phyloP scores from a whole-genome alignment of 2,888 invertebrate species.

The Actias luna region DNA sequence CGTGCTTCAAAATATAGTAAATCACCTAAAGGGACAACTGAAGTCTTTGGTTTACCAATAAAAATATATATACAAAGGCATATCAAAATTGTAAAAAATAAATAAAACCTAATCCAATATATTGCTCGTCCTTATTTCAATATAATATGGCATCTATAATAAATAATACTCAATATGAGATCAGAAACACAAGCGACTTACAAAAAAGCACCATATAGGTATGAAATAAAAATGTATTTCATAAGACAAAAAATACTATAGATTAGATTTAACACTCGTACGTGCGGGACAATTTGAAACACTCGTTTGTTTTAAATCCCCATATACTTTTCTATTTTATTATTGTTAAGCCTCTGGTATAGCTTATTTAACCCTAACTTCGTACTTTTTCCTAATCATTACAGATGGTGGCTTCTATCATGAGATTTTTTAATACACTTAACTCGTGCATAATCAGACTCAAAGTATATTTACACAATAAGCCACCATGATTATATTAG shows the following conservation, averaged over 20 bases:
- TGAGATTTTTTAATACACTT: too few relatives aligned
- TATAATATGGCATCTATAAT: slow-evolving; percentile 76
- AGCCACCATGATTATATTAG: too few relatives aligned
- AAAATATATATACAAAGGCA: slow-evolving; percentile 69
- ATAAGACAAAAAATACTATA: background rate
- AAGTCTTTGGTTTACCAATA: slow-evolving; percentile 74
- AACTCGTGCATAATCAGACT: too few relatives aligned
- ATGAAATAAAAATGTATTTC: slow-evolving; percentile 19
- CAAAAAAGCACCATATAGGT: slow-evolving; percentile 63
- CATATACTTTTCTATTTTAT: too few relatives aligned
- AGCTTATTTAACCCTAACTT: too few relatives aligned
- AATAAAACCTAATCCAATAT: slow-evolving; percentile 55
- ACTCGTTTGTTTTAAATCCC: too few relatives aligned
- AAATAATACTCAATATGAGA: slow-evolving; percentile 81
- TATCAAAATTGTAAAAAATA: slow-evolving; percentile 47
- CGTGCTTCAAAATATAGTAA: slow-evolving; percentile 36
- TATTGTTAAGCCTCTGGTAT: too few relatives aligned
- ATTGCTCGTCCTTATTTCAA: slow-evolving; percentile 65
- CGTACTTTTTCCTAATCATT: too few relatives aligned
- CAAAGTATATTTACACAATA: too few relatives aligned
- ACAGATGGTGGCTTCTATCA: too few relatives aligned
- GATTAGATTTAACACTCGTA: background rate
- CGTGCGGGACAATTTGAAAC: background rate
- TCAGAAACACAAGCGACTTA: slow-evolving; percentile 70
- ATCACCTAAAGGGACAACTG: slow-evolving; percentile 64